Evolutionary conservation across 2,888 invertebrate genomes (phyloP), one percentile per base, ranked within the genome.

Genomic region (Flabesymbios commensalis): DNA sequence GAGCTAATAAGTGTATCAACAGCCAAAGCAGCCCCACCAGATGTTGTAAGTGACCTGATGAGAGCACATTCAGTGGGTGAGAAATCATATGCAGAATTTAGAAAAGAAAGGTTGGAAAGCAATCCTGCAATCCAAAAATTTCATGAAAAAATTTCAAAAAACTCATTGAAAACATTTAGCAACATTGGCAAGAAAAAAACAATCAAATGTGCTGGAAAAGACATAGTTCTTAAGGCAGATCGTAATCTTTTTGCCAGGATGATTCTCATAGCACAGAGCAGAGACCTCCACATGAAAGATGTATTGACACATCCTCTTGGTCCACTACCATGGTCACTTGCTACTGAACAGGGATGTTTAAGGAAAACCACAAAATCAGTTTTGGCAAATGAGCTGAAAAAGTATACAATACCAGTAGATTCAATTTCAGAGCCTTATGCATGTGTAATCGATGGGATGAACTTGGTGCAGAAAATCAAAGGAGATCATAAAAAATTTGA

Each of bases 401-500:
- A 43, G 60, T 57, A 47, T 58, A 24, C 17, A 36, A 55, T 22
- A 45, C 51, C 22, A 61, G 64, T 47, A 61, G 68, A n/a, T 51
- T 53, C 29, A 17, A 36, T 62, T 17, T 59, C 52, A 36, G 41
- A 33, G 7, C 39, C 36, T 29, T 64, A 62, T 33, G 64, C 57
- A 4, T 51, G 45, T 19, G 31, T 68, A 28, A 47, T 68, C 26
- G 69, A 65, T 57, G 63, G 61, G 10, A 66, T 70, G 64, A 57
- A 32, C 29, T 17, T 65, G 3, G 58, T 68, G n/a, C 61, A 67
- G 29, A 55, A 56, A 33, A n/a, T 65, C 5, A 64, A 54, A 45
- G 57, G 61, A n/a, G 62, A 65, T 32, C 49, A 59, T 24, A 24
- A 14, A 14, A 57, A 57, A 26, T 67, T 63, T 53, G 57, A 24